Evolutionary conservation across 2,113 vertebrate genomes (phyloP), one percentile per base, ranked within the genome.

Genomic region (Rhodinocichla rosea): DNA sequence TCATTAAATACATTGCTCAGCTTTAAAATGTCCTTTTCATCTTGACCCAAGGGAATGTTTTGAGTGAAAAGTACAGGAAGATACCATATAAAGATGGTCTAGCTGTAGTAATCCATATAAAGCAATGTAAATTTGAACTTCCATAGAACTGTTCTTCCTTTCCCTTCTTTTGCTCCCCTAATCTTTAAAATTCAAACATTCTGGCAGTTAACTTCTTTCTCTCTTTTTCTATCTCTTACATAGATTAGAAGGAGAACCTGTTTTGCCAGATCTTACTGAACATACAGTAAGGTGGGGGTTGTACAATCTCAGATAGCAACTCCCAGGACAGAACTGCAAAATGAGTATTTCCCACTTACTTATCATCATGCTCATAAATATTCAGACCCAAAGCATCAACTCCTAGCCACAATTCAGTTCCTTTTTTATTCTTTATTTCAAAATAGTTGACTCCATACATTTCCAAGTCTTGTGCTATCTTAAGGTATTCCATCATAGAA

Each of bases 391-490:
- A 98, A 62, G 99, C 99, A 80, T 99, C 99, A 77, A 99, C 99
- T 15, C 99, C 99, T 83, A 99, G 98, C 99, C 99, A 99, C 68
- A 99, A 97, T 95, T 99, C 99, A 37, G 99, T 99, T 94, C 99
- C 99, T 95, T 99, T 99, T 97, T 99, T 99, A 98, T 99, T 99
- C 96, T 99, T 99, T 97, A 99, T 99, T 98, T 99, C 99, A 98
- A 99, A 99, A 98, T 99, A 99, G 98, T 99, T 99, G 90, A 99
- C 99, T 19, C 99, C 99, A 65, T 99, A 99, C 99, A 99, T 99
- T 98, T 99, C 99, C 96, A 99, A 96, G 97, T 99, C 99, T 96
- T 99, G 99, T 44, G 99, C 99, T 77, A 99, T 99, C 97, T 99
- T 99, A 81, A 99, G 98, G 91, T 99, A 99, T 93, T 99, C 99